These are phyloP conservation scores for Tapera naevia DNA, from an alignment of 2,797 vertebrate genomes.

Conservation along the genomic window DNA sequence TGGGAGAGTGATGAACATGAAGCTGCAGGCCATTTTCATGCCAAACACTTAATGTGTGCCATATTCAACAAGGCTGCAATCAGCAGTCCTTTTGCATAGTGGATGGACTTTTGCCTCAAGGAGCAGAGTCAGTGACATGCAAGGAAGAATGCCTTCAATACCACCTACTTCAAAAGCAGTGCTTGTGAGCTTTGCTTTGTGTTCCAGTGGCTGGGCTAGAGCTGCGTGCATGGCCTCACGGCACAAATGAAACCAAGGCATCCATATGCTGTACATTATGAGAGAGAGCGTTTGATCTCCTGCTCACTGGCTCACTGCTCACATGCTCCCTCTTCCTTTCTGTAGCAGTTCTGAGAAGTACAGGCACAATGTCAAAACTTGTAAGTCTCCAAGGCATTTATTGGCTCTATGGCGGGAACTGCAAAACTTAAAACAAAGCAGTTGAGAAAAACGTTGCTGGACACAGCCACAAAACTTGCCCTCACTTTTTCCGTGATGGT, in stretches of 20 bases:
- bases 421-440: background rate
- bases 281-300: constrained; percentile 22
- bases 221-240: background rate
- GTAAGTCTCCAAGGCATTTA: background rate
- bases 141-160: background rate
- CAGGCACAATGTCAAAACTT: background rate
- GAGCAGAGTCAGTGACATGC: background rate
- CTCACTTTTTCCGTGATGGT: background rate
- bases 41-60: background rate
- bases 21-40: background rate
- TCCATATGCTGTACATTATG: constrained; percentile 41
- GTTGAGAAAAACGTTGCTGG: constrained; percentile 4
- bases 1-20: background rate
- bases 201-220: background rate
- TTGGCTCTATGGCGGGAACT: background rate
- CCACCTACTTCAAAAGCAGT: background rate
- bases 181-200: background rate
- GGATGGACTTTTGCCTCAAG: background rate
- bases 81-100: background rate
- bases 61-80: background rate
- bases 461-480: background rate
- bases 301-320: background rate
- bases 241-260: constrained; percentile 53
- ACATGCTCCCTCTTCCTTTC: background rate
- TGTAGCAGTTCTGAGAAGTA: background rate